phyloP scores from a whole-genome alignment of 37 sponge, comb jelly and placozoan genomes.

The Crambe crambe region DNA sequence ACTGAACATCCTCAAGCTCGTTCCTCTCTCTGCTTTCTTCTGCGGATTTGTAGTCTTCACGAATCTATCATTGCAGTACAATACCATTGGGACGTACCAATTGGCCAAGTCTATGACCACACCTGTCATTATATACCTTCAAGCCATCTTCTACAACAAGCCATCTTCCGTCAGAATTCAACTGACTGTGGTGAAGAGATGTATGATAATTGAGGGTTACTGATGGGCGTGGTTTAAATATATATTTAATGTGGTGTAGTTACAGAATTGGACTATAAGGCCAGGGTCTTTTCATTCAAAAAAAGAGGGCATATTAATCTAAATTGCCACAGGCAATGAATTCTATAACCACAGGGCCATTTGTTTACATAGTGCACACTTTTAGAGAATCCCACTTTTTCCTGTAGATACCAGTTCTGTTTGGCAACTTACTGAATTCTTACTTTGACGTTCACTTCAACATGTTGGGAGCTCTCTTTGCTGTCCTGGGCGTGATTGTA shows the following conservation, averaged over 20 bases:
- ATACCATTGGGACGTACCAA: slow-evolving; percentile 87
- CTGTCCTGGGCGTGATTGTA: slow-evolving; percentile 61
- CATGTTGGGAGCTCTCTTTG: slow-evolving; percentile 57
- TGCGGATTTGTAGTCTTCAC: slow-evolving; percentile 89
- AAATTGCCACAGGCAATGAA: background rate
- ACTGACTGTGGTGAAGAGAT: slow-evolving; percentile 33
- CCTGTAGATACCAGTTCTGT: slow-evolving; percentile 67
- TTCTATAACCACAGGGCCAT: too few species aligned
- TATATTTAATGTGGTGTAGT: too few species aligned
- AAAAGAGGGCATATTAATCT: background rate
- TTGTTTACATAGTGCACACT: too few species aligned
- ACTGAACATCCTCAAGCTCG: slow-evolving; percentile 20
- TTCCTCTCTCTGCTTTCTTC: slow-evolving; percentile 71
- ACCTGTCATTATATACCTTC: slow-evolving; percentile 70
- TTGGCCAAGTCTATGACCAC: slow-evolving; percentile 87
- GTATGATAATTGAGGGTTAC: too few species aligned
- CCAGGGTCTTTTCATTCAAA: background rate
- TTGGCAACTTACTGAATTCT: slow-evolving; percentile 74
- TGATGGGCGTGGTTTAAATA: too few species aligned
- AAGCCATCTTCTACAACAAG: slow-evolving; percentile 59
- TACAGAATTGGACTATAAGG: too few species aligned
- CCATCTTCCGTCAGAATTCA: slow-evolving; percentile 28
- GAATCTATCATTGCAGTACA: slow-evolving; percentile 82
- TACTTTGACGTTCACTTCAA: slow-evolving; percentile 82
- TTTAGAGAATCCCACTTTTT: background rate